Percentiles rank a stretch among this genome's conserved stretches.
These are phyloP conservation scores for Paratilapia polleni DNA, from an alignment of 2,113 vertebrate species.

Conservation along the genomic window DNA sequence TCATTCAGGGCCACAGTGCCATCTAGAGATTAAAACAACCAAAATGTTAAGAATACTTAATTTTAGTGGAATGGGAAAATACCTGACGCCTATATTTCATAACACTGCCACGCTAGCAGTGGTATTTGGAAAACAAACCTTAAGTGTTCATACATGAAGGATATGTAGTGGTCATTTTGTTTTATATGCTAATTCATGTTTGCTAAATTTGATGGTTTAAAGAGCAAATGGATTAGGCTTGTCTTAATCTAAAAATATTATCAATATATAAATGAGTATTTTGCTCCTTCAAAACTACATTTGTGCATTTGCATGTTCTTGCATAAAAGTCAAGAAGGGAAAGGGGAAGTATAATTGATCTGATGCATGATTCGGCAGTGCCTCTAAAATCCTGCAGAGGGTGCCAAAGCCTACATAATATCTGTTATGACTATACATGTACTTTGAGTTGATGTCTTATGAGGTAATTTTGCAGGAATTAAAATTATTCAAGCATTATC, in stretches of 20 bases:
- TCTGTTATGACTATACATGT: background rate
- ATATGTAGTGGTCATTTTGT: background rate
- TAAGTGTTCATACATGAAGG: background rate
- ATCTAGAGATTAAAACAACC: slow-evolving; percentile 51
- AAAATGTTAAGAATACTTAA: background rate
- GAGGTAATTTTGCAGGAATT: background rate
- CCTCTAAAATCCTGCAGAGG: slow-evolving; percentile 68
- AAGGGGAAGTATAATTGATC: background rate
- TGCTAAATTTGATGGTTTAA: background rate
- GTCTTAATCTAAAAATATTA: background rate
- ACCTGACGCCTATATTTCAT: background rate
- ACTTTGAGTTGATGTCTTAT: background rate
- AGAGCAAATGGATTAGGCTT: background rate
- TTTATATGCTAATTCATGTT: background rate
- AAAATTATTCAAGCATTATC: background rate
- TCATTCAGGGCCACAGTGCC: slow-evolving; percentile 58
- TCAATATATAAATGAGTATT: background rate
- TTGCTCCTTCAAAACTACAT: background rate
- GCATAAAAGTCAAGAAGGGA: background rate
- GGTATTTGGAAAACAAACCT: background rate
- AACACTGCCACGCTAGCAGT: background rate
- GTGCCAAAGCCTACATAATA: slow-evolving; percentile 74
- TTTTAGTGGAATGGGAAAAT: background rate
- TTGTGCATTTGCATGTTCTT: background rate
- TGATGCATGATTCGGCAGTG: slow-evolving; percentile 1